Evolutionary conservation across 2,888 invertebrate species (phyloP), one percentile per base, ranked within the genome.

Genomic region (Troides helena): DNA sequence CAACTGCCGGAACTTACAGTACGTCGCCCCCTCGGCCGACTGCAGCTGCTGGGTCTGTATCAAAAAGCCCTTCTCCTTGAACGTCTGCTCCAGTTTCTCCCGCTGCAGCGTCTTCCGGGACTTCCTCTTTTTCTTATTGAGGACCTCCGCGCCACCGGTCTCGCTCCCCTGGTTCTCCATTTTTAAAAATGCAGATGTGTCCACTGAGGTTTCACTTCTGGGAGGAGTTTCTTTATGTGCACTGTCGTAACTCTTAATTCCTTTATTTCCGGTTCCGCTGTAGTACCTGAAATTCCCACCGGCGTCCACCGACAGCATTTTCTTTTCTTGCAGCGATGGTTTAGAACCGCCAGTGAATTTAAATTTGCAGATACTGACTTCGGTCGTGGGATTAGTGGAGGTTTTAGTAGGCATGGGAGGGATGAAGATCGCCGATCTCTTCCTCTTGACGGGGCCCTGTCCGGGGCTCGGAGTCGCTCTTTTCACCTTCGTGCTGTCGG

Each of bases 1-100:
- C 39, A 98, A 89, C 82, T 98, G 98, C 62, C 98, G 90, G 83
- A 98, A 98, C 85, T 98, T 98, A 86, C 98, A 98, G 80, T 98
- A 98, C 0, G 98, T 98, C 0, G 98, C 98, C 0, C 98, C 98
- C 82, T 98, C 98, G 0, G 98, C 98, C 0, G 97, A 97, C 81
- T 98, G 97, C 65, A 98, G 88, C 82, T 98, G 98, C 83, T 98
- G 98, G 0, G 98, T 98, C 83, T 98, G 98, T 69, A 98, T 98
- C 63, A 98, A 90, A 83, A 98, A 98, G 0, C 98, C 98, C 80
- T 98, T 98, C 81, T 98, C 98, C 79, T 97, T 97, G 82, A 98
- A 98, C 0, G 98, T 98, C 84, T 97, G 97, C 85, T 98, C 98
- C 10, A 98, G 89, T 81, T 97, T 97, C 80, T 98, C 97, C 36